Evolutionary conservation across 1,140 invertebrate species (phyloP), one percentile per base, ranked within the genome.

Genomic region (Akabosia matsudoensis): DNA sequence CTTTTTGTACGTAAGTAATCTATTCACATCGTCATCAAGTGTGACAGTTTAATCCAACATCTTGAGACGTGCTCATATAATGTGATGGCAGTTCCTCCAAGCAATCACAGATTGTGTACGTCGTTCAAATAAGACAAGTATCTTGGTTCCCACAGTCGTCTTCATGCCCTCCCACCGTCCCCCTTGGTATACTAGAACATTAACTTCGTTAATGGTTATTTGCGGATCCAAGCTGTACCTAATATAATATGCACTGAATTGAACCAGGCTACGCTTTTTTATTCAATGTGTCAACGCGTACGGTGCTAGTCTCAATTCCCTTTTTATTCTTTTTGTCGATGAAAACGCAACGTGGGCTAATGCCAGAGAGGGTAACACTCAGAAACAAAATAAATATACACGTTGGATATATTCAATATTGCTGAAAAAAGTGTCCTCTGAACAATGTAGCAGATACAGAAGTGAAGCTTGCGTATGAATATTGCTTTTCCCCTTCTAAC

Each of bases 91-190:
- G 54, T 24, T 14, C 13, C 24, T 16, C 24, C 13, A 61, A 10
- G 54, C 13, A 67, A 67, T 28, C 24, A 28, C 28, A 30, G n/a
- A 10, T 67, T 3, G 61, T 67, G 31, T 67, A 67, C 28, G 61
- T 67, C 61, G 31, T 67, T 67, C 61, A 61, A 30, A 67, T 13
- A 30, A 67, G 61, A 67, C 61, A 31, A 30, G 61, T 67, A 30
- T 67, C 30, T 2, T 31, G 61, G 28, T 31, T 67, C 28, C 61
- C 28, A 7, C 22, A 30, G 7, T 67, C 61, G 22, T 67, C 61
- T 24, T 67, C 61, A 67, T 67, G 28, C 26, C 61, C 61, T 67
- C 61, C 61, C 61, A 67, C 61, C 28, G 61, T 67, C 61, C 31
- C n/a, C 31, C 61, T 67, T 67, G 61, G 31, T 67, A 24, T 67